Conservation (phyloP, 2,888 invertebrate genomes). For the Cactoblastis cactorum region DNA sequence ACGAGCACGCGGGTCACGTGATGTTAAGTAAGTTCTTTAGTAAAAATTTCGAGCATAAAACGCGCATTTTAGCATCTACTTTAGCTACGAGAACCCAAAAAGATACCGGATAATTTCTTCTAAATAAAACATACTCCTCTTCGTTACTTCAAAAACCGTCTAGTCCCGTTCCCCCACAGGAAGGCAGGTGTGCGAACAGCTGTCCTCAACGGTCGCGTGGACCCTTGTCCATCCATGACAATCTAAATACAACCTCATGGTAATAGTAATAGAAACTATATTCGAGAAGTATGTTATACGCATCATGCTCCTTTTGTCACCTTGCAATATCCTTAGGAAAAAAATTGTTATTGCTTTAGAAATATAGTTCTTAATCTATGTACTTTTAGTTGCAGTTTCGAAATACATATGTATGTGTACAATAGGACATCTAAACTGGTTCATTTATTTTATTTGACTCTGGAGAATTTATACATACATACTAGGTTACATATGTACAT, state of each 20-base stretch:
- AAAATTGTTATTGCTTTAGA: not conserved
- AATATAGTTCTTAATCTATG: not conserved
- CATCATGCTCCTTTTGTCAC: not conserved
- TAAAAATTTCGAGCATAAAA: too few relatives aligned
- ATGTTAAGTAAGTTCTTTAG: too few relatives aligned
- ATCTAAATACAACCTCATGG: not conserved
- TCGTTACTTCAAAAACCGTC: slow-evolving; percentile 13
- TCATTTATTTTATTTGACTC: too few relatives aligned
- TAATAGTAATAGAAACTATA: not conserved
- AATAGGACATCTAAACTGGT: not conserved
- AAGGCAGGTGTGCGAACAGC: slow-evolving; percentile 44
- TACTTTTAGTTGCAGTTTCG: too few relatives aligned
- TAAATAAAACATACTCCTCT: not conserved
- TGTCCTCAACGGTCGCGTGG: slow-evolving; percentile 34
- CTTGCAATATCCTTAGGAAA: not conserved
- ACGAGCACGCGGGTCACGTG: too few relatives aligned
- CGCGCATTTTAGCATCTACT: too few relatives aligned
- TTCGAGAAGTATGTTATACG: not conserved
- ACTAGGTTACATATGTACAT: too few relatives aligned
- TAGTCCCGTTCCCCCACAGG: slow-evolving; percentile 21
- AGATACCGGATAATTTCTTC: too few relatives aligned
- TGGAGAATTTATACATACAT: too few relatives aligned
- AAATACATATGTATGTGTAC: too few relatives aligned
- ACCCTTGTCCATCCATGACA: slow-evolving; percentile 6
- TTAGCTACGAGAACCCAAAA: too few relatives aligned